Conservation (phyloP, 2,888 invertebrate species). For the Thereva nobilitata region DNA sequence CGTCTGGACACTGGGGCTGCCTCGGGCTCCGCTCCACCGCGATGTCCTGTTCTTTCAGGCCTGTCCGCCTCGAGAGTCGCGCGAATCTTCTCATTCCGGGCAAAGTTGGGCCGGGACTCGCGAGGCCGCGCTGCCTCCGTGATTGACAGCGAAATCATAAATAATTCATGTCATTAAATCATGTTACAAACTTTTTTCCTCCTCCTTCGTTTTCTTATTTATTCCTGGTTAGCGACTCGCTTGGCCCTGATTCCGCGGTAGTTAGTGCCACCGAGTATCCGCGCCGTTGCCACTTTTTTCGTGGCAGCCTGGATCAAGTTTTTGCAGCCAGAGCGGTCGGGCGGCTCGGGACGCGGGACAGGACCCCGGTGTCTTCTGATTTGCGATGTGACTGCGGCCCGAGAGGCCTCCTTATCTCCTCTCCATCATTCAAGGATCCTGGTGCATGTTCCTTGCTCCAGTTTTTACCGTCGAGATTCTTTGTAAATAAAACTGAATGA, state of each 20-base stretch:
- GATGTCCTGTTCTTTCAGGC: constrained; percentile 19
- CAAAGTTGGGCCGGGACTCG: constrained; percentile 37
- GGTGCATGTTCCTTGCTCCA: not conserved
- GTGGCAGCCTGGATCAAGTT: constrained; percentile 29
- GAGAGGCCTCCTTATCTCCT: constrained; percentile 2
- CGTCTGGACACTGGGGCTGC: constrained; percentile 13
- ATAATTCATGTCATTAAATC: constrained; percentile 61
- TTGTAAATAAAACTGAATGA: too few relatives aligned
- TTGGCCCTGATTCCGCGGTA: constrained; percentile 13
- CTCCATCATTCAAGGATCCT: constrained; percentile 6
- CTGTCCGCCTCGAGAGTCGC: constrained; percentile 18
- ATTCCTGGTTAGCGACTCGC: constrained; percentile 27
- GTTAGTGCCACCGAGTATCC: constrained; percentile 26
- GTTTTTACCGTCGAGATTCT: too few relatives aligned
- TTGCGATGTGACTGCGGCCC: constrained; percentile 6
- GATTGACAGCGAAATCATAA: constrained; percentile 60
- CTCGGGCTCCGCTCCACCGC: constrained; percentile 1
- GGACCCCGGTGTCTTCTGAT: constrained; percentile 23
- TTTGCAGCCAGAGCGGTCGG: constrained; percentile 13
- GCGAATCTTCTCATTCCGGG: constrained; percentile 39
- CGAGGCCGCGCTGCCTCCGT: constrained; percentile 50
- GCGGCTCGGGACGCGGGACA: not conserved
- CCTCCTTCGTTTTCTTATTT: constrained; percentile 31
- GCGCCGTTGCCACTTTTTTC: constrained; percentile 30
- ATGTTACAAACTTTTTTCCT: constrained; percentile 57